A percentile compares a stretch with the other conserved stretches of the same genome.
Conservation (phyloP, 2,113 vertebrate species). For the Strigops habroptila region DNA sequence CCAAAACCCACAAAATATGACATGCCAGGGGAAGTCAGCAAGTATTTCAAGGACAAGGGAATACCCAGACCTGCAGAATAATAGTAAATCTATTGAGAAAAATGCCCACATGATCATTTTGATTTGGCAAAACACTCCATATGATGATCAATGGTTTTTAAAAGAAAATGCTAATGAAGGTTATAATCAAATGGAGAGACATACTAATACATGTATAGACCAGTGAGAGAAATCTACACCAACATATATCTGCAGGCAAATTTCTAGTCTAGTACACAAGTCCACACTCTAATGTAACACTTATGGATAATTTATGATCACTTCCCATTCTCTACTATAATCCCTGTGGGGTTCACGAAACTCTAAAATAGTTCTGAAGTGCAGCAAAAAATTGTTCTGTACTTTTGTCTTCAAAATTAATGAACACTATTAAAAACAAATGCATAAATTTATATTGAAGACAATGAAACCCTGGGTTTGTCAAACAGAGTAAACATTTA, state of each 20-base stretch:
- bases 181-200: background rate
- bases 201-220: background rate
- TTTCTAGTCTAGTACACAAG: background rate
- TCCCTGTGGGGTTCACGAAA: background rate
- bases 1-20: background rate
- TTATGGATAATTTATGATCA: background rate
- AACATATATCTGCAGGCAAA: background rate
- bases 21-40: background rate
- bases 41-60: background rate
- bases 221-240: background rate
- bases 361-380: background rate
- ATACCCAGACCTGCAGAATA: background rate
- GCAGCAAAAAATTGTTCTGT: background rate
- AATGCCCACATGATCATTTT: background rate
- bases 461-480: background rate
- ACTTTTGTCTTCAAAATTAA: background rate
- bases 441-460: background rate
- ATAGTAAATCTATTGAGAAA: background rate
- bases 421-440: background rate
- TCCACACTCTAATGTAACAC: background rate
- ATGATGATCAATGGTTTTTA: background rate
- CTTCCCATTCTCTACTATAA: background rate
- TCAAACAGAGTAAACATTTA: slow-evolving; percentile 24
- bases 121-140: background rate
- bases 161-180: background rate